Base-by-base conservation (phyloP, 2,888 invertebrate species). In the Oscheius sp. region DNA sequence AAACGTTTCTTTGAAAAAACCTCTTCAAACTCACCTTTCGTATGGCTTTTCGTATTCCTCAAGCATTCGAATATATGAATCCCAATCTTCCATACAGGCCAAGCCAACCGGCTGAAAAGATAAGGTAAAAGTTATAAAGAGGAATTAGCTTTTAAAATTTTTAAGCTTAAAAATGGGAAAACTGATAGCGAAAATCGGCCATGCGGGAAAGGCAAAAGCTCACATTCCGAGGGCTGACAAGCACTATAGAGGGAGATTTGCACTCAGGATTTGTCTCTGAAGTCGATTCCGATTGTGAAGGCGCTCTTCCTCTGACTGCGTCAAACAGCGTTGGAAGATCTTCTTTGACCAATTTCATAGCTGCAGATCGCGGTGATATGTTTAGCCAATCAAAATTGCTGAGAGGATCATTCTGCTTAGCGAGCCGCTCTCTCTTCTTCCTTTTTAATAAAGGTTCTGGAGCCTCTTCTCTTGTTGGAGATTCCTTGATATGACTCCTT, bases 21-120 rank as follows among this genome's bases (percentile, higher is more conserved):
- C 8, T 50, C 33, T 8, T 12, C 25, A 8, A 58, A 50, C 72
- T 29, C 42, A 76, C 76, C 72, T 69, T 52, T 70, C 70, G 63
- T 68, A 74, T 15, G 76, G 75, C 46, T 75, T 72, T 17, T 66
- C 64, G 64, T 72, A 76, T 53, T 84, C 84, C 46, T 83, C 84
- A 33, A 84, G 69, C 83, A 84, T 82, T 69, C 78, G 78, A 34
- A 80, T 79, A 67, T 82, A 84, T 23, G 83, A 82, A 53, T 82
- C 82, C 85, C 85, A 85, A 46, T 81, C 80, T 63, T 85, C 84
- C 82, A 84, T 83, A 65, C 81, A 83, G 0, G 82, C 81, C 45
- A 85, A 63, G 37, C 84, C 85, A 39, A 81, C 76, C 17, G 83
- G 83, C 84, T 85, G 74, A 65, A 84, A 82, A 12, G 12, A n/a